A percentile compares a stretch with the other conserved stretches of the same genome.
Evolutionary conservation across 2,797 vertebrate genomes (phyloP).

Genomic region (Periparus ater): DNA sequence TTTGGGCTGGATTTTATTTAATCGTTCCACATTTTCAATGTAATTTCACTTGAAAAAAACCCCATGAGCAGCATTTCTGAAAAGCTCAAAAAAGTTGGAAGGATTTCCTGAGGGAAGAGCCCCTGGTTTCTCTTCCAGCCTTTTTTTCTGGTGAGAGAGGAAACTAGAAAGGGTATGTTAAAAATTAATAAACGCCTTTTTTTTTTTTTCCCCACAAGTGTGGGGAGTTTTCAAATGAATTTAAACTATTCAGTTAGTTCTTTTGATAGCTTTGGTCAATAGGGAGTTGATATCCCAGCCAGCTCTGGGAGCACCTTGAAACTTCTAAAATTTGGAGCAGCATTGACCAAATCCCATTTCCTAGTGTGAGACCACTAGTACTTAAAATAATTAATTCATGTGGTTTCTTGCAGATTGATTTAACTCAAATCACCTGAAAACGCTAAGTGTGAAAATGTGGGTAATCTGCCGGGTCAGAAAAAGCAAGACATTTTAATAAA

Average conservation of each 20-base stretch:
- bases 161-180: slow-evolving; percentile 1
- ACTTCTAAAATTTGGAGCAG: neutral
- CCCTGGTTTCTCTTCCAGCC: neutral
- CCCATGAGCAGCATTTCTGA: neutral
- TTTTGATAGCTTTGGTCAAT: slow-evolving; percentile 9
- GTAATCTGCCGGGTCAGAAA: neutral
- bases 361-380: neutral
- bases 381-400: slow-evolving; percentile 41
- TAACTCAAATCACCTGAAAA: slow-evolving; percentile 34
- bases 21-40: neutral
- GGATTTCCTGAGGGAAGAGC: slow-evolving; percentile 8
- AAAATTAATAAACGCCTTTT: slow-evolving; percentile 25
- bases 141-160: neutral
- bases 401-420: neutral
- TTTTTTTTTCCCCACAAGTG: neutral
- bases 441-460: neutral
- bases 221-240: neutral
- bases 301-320: neutral
- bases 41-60: neutral
- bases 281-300: slow-evolving; percentile 1
- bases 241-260: neutral
- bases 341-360: neutral
- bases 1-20: neutral
- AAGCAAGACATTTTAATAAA: slow-evolving; percentile 24
- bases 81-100: neutral